These are phyloP conservation scores for Helicoverpa assulta DNA, from an alignment of 2,888 invertebrate species.

Conservation along the genomic window DNA sequence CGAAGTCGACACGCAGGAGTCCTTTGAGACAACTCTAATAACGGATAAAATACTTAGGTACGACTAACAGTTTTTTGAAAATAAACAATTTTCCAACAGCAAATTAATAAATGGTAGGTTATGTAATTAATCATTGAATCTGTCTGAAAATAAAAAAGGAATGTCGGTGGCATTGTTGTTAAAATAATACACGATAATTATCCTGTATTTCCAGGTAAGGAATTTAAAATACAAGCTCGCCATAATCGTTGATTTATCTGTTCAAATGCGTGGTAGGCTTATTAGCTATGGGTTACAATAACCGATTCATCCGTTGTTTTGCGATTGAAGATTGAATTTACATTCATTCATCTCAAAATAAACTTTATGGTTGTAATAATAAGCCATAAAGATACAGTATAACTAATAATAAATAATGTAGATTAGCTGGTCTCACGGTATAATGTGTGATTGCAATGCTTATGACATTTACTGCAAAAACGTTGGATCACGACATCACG, in stretches of 20 bases:
- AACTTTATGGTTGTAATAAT: not conserved
- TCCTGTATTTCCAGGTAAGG: not conserved
- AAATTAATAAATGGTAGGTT: no score
- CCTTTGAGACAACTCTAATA: no score
- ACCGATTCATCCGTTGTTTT: no score
- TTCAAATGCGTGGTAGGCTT: not conserved
- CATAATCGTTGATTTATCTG: not conserved
- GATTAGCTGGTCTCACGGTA: constrained; percentile 31
- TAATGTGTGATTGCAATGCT: constrained; percentile 61
- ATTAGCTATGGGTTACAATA: not conserved
- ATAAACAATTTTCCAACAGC: no score
- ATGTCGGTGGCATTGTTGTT: no score
- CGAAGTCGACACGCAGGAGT: no score
- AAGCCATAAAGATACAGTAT: not conserved
- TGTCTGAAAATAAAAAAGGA: no score
- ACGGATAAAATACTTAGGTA: no score
- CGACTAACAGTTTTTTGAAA: no score
- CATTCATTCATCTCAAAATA: no score
- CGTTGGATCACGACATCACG: constrained; percentile 69
- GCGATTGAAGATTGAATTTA: no score
- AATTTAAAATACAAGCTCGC: not conserved
- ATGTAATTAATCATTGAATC: no score
- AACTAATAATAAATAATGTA: constrained; percentile 3
- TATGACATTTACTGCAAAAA: constrained; percentile 71
- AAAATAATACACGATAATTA: not conserved